Base-by-base conservation (phyloP, 2,797 vertebrate species). In the Bufotes viridis region DNA sequence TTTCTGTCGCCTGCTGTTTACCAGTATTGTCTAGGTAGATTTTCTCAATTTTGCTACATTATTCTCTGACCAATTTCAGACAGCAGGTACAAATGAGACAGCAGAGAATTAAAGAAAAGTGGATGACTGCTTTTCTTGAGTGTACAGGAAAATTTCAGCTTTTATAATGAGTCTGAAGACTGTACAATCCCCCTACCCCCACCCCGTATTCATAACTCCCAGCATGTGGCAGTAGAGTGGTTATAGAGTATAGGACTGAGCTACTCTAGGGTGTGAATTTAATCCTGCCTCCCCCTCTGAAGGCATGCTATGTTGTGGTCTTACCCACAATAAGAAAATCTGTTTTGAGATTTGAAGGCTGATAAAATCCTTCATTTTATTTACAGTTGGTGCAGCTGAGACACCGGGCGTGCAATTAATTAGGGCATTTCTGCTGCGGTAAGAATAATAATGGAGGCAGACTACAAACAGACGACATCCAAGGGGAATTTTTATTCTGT, bases 371-470 rank as follows among this genome's bases (percentile, higher is more conserved):
- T 91, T 92, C 93, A 93, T 91, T 92, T 84, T 93, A 93, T 94
- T 95, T 96, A 92, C 94, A 94, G 95, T 94, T 95, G 95, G 94
- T 94, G 95, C 89, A 91, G 89, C 91, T 92, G 88, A 95, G 91
- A 78, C 87, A 93, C 91, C 90, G 92, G 93, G 92, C 91, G 93
- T 95, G 94, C 93, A 94, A 95, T 94, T 95, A 95, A 96, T 96
- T 96, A 95, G 90, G 90, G 93, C 92, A 94, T 92, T 95, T 96
- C 93, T 96, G 88, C 93, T 96, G 95, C 94, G 94, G 94, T 96
- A 94, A 95, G 93, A 94, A 93, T 95, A 94, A 95, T 96, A 94
- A 94, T 95, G 93, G 88, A 94, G 87, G 90, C 93, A 91, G 93
- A 95, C 95, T 94, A 93, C 93, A 95, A 94, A 94, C 94, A 95